These are phyloP conservation scores for Hydrochoerus hydrochaeris DNA, from an alignment of 2,113 vertebrate species.

Conservation along the genomic window DNA sequence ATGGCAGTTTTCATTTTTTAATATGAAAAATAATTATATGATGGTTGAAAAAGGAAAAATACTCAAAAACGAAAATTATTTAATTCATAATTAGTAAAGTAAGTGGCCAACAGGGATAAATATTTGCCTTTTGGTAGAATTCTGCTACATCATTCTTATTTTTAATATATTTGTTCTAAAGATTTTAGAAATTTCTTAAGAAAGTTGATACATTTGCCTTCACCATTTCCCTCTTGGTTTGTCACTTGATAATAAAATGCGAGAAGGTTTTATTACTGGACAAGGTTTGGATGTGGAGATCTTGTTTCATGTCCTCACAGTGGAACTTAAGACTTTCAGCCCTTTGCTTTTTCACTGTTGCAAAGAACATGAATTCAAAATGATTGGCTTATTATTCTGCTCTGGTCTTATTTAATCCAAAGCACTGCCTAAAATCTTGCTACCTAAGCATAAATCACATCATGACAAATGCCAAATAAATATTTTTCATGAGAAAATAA, in stretches of 20 bases:
- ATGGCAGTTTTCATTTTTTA: background rate
- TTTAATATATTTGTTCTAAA: background rate
- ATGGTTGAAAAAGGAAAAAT: background rate
- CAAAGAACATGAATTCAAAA: background rate
- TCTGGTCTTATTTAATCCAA: slow-evolving; percentile 25
- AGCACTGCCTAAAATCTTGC: background rate
- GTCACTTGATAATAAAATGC: background rate
- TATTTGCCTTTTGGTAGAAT: background rate
- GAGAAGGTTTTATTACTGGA: background rate
- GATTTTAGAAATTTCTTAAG: background rate
- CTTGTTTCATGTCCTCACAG: background rate
- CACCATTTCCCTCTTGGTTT: background rate
- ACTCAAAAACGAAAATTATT: background rate
- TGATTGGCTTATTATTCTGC: background rate
- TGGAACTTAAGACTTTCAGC: background rate
- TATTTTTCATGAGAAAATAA: background rate
- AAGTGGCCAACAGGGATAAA: background rate
- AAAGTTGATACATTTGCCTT: background rate
- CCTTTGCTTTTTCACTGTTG: background rate
- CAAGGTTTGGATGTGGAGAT: background rate
- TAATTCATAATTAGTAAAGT: background rate
- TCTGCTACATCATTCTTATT: background rate
- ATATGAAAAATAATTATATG: background rate
- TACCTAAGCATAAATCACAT: background rate
- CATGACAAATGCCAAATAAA: background rate